A percentile compares a stretch with the other conserved stretches of the same genome.
phyloP scores from a whole-genome alignment of 2,113 vertebrate species.

The Poecile atricapillus region DNA sequence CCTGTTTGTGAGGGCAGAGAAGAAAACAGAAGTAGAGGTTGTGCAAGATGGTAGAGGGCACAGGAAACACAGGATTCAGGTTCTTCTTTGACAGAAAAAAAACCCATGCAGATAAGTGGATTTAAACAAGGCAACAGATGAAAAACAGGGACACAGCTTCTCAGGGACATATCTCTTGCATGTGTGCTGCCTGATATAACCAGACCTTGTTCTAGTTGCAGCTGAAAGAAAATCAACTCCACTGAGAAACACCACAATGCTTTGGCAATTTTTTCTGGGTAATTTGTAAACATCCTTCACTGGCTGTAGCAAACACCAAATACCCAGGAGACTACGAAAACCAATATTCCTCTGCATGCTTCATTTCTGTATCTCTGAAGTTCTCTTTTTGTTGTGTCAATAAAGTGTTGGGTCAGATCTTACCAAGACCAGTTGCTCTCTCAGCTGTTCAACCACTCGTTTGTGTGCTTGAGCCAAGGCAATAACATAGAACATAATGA shows the following conservation, averaged over 20 bases:
- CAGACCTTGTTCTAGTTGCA: not conserved
- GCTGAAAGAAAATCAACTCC: not conserved
- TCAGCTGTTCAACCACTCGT: conserved; percentile 83
- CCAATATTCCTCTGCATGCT: not conserved
- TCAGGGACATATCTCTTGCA: not conserved
- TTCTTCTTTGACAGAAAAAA: not conserved
- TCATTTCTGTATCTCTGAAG: not conserved
- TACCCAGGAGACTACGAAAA: not conserved
- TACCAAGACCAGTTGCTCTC: conserved; percentile 89
- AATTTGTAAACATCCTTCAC: not conserved
- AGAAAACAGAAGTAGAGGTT: not conserved
- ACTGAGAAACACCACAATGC: not conserved
- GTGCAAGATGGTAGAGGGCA: not conserved
- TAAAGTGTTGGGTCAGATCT: conserved; percentile 15
- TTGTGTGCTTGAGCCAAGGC: conserved; percentile 92
- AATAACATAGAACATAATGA: conserved; percentile 91
- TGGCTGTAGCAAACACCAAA: not conserved
- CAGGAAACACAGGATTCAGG: not conserved
- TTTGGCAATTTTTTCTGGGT: not conserved
- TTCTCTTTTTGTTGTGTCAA: not conserved
- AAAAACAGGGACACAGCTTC: not conserved
- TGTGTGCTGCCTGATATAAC: not conserved
- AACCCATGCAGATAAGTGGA: fast-evolving
- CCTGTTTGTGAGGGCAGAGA: not conserved
- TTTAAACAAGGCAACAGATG: not conserved